These are phyloP conservation scores for Meloidogyne floridensis DNA, from an alignment of 1,140 invertebrate genomes.

Conservation along the genomic window DNA sequence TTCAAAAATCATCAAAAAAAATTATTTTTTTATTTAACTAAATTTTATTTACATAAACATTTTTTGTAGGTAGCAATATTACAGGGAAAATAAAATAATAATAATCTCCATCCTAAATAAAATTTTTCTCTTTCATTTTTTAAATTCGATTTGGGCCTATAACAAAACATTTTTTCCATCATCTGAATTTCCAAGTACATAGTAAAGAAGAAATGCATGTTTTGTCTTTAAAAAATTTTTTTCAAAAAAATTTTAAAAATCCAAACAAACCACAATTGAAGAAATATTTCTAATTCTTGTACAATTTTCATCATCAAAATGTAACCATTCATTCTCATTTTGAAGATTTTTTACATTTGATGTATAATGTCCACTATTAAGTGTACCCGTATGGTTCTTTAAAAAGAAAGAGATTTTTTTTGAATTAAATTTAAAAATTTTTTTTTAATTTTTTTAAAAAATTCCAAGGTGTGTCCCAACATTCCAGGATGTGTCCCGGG, in stretches of 20 bases:
- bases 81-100: not conserved
- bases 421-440: too few relatives aligned
- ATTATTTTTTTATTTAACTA: too few relatives aligned
- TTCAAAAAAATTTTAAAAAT: not conserved
- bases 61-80: too few relatives aligned
- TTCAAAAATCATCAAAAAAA: too few relatives aligned
- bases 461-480: too few relatives aligned
- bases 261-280: conserved; percentile 2
- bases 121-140: not conserved
- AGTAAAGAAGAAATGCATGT: conserved; percentile 32
- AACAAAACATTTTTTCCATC: conserved; percentile 15
- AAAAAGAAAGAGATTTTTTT: not conserved
- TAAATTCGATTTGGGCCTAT: not conserved
- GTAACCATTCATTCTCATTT: conserved; percentile 30
- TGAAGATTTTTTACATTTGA: conserved; percentile 33
- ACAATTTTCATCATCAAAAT: conserved; percentile 36
- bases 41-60: too few relatives aligned
- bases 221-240: conserved; percentile 29
- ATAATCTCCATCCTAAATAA: not conserved
- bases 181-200: conserved; percentile 17
- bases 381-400: conserved; percentile 34
- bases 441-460: too few relatives aligned
- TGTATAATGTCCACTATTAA: conserved; percentile 43
- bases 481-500: too few relatives aligned
- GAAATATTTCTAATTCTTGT: not conserved